These are phyloP conservation scores for Theretra japonica DNA, from an alignment of 2,888 invertebrate species.

Conservation along the genomic window DNA sequence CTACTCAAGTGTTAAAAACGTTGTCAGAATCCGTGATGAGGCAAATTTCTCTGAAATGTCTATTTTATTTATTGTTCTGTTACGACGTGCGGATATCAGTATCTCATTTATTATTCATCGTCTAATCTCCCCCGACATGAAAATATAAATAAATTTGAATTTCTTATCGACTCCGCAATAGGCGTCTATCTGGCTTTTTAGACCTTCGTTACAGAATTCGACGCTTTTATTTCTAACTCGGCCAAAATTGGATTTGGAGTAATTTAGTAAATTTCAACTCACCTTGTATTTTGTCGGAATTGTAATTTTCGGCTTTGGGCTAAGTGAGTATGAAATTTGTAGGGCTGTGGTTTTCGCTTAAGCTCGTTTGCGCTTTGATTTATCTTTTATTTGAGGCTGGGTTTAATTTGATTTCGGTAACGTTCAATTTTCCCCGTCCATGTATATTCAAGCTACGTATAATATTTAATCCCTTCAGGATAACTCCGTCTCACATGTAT, in stretches of 20 bases:
- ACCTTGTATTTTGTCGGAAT: constrained; percentile 28
- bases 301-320: constrained; percentile 29
- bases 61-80: constrained; percentile 41
- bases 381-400: not conserved
- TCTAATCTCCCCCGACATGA: constrained; percentile 48
- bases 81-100: constrained; percentile 39
- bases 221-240: constrained; percentile 24
- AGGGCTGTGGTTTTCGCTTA: constrained; percentile 19
- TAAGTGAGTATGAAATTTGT: constrained; percentile 22
- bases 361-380: constrained; percentile 20
- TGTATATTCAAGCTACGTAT: too few relatives aligned
- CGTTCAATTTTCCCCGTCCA: not conserved
- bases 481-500: too few relatives aligned
- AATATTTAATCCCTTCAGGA: too few relatives aligned
- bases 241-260: constrained; percentile 30
- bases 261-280: constrained; percentile 29
- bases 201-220: constrained; percentile 24
- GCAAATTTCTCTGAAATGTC: constrained; percentile 28
- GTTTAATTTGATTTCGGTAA: constrained; percentile 14
- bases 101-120: constrained; percentile 51
- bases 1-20: constrained; percentile 18
- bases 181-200: constrained; percentile 16
- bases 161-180: constrained; percentile 28
- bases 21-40: constrained; percentile 19
- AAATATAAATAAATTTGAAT: constrained; percentile 53